Conservation (phyloP, 2,797 vertebrate genomes). For the Epinephelus malabaricus region DNA sequence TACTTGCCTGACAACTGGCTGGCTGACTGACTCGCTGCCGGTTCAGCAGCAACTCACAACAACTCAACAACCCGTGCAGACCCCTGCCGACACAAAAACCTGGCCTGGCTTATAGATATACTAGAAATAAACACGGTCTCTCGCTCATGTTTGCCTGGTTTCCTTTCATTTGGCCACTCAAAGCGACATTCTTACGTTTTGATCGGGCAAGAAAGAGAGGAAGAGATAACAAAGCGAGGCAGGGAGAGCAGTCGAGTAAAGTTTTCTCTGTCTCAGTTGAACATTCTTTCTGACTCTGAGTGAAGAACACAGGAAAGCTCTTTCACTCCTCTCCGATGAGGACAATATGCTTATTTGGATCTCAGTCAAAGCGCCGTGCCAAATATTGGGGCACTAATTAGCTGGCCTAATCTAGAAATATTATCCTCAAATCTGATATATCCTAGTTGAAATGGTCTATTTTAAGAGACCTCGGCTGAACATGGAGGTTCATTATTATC, state of each 20-base stretch:
- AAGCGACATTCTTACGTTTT: constrained; percentile 76
- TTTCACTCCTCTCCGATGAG: constrained; percentile 61
- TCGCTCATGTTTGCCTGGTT: constrained; percentile 73
- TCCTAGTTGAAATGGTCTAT: constrained; percentile 81
- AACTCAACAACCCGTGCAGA: constrained; percentile 75
- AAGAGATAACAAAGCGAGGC: constrained; percentile 71
- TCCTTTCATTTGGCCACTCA: constrained; percentile 77
- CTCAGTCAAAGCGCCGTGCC: constrained; percentile 68
- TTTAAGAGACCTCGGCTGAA: constrained; percentile 77
- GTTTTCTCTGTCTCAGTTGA: constrained; percentile 68
- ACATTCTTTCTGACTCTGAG: constrained; percentile 70
- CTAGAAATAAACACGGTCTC: constrained; percentile 72
- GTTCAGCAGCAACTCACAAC: constrained; percentile 77
- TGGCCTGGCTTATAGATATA: constrained; percentile 66
- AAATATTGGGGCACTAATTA: constrained; percentile 81
- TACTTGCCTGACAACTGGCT: constrained; percentile 76
- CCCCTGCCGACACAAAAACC: constrained; percentile 75
- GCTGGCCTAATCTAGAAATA: constrained; percentile 81
- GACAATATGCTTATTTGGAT: constrained; percentile 84
- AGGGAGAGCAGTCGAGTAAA: constrained; percentile 67
- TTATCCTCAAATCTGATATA: constrained; percentile 77
- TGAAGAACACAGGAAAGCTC: constrained; percentile 68
- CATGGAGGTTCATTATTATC: constrained; percentile 81
- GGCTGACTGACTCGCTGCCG: constrained; percentile 72
- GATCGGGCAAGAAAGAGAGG: constrained; percentile 76